Evolutionary conservation across 2,797 vertebrate genomes (phyloP).

Genomic region (Poecile montanus): DNA sequence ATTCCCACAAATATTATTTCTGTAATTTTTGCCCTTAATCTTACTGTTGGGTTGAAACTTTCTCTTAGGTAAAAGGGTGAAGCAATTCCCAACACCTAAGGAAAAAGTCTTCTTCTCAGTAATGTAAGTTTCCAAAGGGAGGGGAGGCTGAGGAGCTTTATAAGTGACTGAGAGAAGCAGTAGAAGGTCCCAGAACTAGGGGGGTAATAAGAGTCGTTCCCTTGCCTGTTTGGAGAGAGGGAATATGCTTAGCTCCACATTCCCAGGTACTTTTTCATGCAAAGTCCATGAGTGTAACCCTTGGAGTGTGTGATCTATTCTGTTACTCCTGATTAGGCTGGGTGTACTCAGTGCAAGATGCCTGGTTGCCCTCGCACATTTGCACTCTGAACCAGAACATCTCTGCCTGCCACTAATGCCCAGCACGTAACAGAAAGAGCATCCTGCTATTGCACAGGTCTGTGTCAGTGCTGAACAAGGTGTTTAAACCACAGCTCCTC

Average conservation of each 20-base stretch:
- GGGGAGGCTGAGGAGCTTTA: background rate
- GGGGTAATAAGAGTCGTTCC: background rate
- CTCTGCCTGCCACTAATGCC: background rate
- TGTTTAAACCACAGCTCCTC: background rate
- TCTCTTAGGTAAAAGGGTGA: background rate
- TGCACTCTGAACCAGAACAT: fast-evolving
- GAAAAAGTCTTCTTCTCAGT: background rate
- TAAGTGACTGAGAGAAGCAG: background rate
- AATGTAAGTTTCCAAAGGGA: background rate
- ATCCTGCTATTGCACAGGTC: fast-evolving
- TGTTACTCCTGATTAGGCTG: background rate
- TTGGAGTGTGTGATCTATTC: background rate
- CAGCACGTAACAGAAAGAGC: background rate
- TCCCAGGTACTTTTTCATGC: background rate
- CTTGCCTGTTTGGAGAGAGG: background rate
- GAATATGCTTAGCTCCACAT: background rate
- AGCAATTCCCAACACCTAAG: background rate
- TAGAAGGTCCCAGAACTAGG: background rate
- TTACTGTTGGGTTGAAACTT: background rate
- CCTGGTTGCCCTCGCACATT: fast-evolving
- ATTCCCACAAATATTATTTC: fast-evolving
- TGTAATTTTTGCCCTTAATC: background rate
- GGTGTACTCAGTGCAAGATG: fast-evolving
- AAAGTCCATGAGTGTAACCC: fast-evolving
- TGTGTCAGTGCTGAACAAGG: background rate